These are phyloP conservation scores for Meloidogyne hapla DNA, from an alignment of 1,140 invertebrate species.

Conservation along the genomic window DNA sequence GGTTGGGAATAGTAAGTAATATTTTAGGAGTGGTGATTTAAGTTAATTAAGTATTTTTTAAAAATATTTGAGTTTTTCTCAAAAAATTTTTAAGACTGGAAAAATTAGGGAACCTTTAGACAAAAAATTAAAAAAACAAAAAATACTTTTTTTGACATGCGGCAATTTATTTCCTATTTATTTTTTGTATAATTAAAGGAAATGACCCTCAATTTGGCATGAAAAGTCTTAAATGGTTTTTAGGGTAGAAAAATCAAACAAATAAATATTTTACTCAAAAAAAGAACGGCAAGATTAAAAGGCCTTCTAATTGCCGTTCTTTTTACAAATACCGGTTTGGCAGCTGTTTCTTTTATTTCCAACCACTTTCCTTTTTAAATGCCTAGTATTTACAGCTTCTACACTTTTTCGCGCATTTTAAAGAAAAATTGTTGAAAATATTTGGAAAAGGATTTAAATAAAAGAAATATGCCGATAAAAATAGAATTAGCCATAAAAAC, in stretches of 20 bases:
- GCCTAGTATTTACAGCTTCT: not conserved
- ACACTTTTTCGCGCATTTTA: not conserved
- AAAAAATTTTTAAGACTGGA: too few species aligned
- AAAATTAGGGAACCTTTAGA: too few species aligned
- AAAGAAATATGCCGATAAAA: not conserved
- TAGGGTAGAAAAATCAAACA: not conserved
- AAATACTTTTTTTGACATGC: too few species aligned
- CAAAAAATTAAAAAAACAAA: not conserved
- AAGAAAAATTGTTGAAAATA: not conserved
- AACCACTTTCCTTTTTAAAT: not conserved
- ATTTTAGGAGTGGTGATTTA: too few species aligned
- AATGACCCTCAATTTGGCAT: not conserved
- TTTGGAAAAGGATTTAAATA: not conserved
- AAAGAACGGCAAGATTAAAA: slow-evolving; percentile 5
- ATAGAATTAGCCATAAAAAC: too few species aligned
- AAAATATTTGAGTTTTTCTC: too few species aligned
- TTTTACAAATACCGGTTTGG: not conserved
- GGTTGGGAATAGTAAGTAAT: too few species aligned
- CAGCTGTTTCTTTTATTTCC: not conserved
- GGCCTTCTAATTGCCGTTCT: not conserved
- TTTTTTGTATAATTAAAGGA: too few species aligned
- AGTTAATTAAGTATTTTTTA: too few species aligned
- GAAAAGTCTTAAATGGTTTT: not conserved
- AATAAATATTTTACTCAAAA: not conserved
- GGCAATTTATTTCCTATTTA: too few species aligned